A percentile compares a stretch with the other conserved stretches of the same genome.
Evolutionary conservation across 2,113 vertebrate genomes (phyloP).

Genomic region (Dascyllus trimaculatus): DNA sequence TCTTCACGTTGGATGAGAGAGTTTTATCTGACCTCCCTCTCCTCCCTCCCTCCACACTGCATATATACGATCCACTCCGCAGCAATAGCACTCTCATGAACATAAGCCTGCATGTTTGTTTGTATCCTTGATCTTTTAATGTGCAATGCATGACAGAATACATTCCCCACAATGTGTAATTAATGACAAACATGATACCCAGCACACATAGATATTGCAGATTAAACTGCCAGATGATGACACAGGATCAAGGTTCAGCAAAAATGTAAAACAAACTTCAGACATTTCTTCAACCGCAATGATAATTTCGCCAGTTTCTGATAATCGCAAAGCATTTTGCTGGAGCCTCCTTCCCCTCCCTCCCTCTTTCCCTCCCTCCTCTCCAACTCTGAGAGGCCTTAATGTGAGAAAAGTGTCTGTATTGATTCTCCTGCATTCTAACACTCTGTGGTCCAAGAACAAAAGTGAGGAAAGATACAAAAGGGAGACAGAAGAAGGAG

Average conservation of each 20-base stretch:
- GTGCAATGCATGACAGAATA: conserved; percentile 11
- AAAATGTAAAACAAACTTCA: not conserved
- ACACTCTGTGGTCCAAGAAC: conserved; percentile 52
- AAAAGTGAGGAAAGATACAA: conserved; percentile 37
- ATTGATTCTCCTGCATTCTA: conserved; percentile 63
- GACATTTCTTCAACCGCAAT: not conserved
- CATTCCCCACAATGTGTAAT: conserved; percentile 2
- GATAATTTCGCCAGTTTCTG: conserved; percentile 1
- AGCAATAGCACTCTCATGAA: conserved; percentile 21
- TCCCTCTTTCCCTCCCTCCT: not conserved
- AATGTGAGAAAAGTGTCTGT: conserved; percentile 65
- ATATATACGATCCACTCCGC: not conserved
- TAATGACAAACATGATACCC: conserved; percentile 10
- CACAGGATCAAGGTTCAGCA: not conserved
- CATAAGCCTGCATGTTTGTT: conserved; percentile 4
- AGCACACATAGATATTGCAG: not conserved
- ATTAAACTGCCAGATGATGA: conserved; percentile 5
- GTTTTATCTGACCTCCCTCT: conserved; percentile 13
- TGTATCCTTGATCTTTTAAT: conserved; percentile 21
- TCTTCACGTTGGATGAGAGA: not conserved
- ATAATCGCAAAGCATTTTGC: conserved; percentile 28
- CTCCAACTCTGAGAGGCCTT: conserved; percentile 56
- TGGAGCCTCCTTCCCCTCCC: not conserved
- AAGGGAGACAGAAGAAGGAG: not conserved
- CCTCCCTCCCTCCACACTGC: not conserved